These are phyloP conservation scores for Tetranychus truncatus DNA, from an alignment of 2,888 invertebrate genomes.

Conservation along the genomic window DNA sequence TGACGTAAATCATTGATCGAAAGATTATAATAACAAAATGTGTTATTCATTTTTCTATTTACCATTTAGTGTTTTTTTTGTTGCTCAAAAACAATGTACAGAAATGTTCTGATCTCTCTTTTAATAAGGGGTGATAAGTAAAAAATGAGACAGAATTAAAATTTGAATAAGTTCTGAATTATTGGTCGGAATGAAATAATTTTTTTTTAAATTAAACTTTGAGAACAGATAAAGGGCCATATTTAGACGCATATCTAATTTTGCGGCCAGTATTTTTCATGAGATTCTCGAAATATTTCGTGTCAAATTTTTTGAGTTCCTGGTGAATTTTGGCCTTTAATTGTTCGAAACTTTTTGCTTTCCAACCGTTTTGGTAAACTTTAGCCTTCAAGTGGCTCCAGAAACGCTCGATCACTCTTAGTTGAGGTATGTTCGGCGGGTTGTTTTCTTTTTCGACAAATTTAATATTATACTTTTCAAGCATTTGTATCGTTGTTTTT, in stretches of 20 bases:
- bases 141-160: background rate
- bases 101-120: no score
- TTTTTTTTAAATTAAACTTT: background rate
- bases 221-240: background rate
- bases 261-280: background rate
- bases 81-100: no score
- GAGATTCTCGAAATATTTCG: background rate
- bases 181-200: background rate
- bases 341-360: conserved; percentile 4
- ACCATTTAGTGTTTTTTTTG: no score
- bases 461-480: background rate
- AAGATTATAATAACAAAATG: no score
- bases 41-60: no score
- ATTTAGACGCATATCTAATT: background rate
- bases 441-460: conserved; percentile 8
- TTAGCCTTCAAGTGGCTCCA: background rate
- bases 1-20: no score
- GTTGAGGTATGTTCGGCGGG: conserved; percentile 12
- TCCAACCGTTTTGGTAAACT: conserved; percentile 3
- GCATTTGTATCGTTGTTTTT: background rate
- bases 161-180: background rate
- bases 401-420: conserved; percentile 11
- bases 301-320: background rate
- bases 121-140: background rate
- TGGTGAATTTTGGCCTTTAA: background rate